Percentiles rank a stretch among this genome's conserved stretches.
Evolutionary conservation across 2,797 vertebrate species (phyloP).

Genomic region (Ctenosaura bakeri): DNA sequence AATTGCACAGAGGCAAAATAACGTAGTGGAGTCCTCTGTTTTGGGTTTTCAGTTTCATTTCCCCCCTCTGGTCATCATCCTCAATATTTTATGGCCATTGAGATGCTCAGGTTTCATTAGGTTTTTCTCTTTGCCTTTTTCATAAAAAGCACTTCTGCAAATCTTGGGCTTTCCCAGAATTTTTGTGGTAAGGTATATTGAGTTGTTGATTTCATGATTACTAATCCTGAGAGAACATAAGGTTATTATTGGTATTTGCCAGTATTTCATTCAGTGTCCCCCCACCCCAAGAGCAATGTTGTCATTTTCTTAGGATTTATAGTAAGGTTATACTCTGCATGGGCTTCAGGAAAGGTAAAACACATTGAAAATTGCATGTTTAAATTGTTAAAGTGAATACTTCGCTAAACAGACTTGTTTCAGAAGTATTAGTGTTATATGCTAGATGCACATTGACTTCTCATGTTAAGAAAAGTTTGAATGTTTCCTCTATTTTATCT

Average conservation of each 20-base stretch:
- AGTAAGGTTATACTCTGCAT: neutral
- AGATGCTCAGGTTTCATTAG: neutral
- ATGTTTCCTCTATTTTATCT: no score
- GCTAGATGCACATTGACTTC: neutral
- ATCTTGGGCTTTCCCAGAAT: neutral
- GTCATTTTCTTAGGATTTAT: neutral
- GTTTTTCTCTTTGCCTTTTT: fast-evolving
- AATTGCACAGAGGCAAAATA: neutral
- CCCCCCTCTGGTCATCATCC: neutral
- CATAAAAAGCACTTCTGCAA: neutral
- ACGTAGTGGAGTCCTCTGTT: neutral
- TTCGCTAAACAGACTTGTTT: neutral
- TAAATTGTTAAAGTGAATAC: neutral
- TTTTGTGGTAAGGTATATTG: neutral
- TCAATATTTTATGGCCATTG: neutral
- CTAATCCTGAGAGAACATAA: neutral
- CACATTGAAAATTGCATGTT: neutral
- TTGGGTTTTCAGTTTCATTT: neutral
- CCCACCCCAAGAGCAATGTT: neutral
- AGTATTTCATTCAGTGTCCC: neutral
- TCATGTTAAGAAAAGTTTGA: no score
- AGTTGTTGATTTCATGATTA: neutral
- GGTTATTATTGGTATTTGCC: neutral
- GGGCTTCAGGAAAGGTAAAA: neutral
- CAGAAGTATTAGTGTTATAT: neutral